A percentile compares a stretch with the other conserved stretches of the same genome.
Conservation (phyloP, 2,797 vertebrate species). For the Rhodeus uyekii region DNA sequence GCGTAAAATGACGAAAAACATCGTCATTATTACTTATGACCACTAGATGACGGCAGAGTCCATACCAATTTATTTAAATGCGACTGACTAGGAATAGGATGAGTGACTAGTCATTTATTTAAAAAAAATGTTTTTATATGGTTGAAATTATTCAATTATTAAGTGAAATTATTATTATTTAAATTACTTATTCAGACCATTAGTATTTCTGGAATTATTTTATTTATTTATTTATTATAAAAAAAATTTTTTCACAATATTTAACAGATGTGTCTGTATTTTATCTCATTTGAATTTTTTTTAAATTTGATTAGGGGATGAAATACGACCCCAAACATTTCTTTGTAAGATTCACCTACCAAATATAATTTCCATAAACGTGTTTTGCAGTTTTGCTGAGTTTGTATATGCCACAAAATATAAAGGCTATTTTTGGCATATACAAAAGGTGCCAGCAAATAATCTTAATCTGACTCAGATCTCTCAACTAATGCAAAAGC, state of each 20-base stretch:
- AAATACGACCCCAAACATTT: neutral
- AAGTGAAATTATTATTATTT: neutral
- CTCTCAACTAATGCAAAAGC: too few relatives aligned
- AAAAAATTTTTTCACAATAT: too few relatives aligned
- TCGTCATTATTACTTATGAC: neutral
- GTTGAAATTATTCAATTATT: too few relatives aligned
- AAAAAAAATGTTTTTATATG: too few relatives aligned
- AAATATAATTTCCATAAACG: neutral
- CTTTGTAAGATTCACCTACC: neutral
- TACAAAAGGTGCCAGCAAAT: too few relatives aligned
- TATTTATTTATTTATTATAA: neutral
- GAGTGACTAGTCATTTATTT: neutral
- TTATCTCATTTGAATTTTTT: neutral
- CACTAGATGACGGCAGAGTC: constrained; percentile 40
- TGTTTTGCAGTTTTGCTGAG: neutral
- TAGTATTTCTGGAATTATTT: neutral
- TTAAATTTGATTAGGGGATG: neutral
- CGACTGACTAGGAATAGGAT: neutral
- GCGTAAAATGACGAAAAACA: constrained; percentile 52
- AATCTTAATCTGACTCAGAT: too few relatives aligned
- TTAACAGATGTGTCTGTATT: neutral
- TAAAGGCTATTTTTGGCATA: too few relatives aligned
- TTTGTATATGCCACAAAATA: too few relatives aligned
- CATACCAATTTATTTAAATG: neutral
- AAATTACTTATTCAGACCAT: neutral